Base-by-base conservation (phyloP, 2,888 invertebrate species). In the Ormyrus thymus region DNA sequence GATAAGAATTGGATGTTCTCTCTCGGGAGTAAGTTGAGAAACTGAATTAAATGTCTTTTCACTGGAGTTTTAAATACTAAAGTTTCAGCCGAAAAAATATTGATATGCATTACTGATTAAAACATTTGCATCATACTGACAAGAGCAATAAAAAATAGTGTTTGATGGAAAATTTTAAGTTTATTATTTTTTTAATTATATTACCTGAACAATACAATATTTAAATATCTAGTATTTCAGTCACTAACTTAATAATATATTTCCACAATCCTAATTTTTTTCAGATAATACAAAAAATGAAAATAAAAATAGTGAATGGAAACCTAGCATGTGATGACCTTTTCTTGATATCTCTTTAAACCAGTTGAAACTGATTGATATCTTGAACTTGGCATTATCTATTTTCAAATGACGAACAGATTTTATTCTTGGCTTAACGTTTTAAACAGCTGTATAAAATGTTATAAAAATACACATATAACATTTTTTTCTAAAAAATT, bases 261-360 rank as follows among this genome's bases (percentile, higher is more conserved):
- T 51, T 13, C 59, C 51, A 29, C 51, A 29, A 15, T 62, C 11
- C 46, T 62, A 62, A 51, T 29, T 72, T 51, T 61, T 51, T 59
- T 59, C 61, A 29, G 15, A 65, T 43, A 10, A 70, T 58, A 46
- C 0, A 15, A 62, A 8, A 13, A 46, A 43, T 61, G 15, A 61
- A 43, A 58, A 65, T 55, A 68, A 61, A 56, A 46, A 43, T 45
- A 7, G 15, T 29, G 4, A 66, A 59, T 80, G 69, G 56, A 77
- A 77, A 80, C n/a, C 9, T 74, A 70, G 3, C 15, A 61, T 46
- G 68, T 15, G 46, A 61, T 68, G 75, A 75, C 53, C 55, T 68
- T 75, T 68, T 15, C 15, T 11, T 29, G 29, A 45, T 10, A 68
- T 68, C 68, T 45, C 66, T 75, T 66, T 7, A 55, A 75, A 53